Conservation (phyloP, 2,113 vertebrate genomes). For the Neoarius graeffei region DNA sequence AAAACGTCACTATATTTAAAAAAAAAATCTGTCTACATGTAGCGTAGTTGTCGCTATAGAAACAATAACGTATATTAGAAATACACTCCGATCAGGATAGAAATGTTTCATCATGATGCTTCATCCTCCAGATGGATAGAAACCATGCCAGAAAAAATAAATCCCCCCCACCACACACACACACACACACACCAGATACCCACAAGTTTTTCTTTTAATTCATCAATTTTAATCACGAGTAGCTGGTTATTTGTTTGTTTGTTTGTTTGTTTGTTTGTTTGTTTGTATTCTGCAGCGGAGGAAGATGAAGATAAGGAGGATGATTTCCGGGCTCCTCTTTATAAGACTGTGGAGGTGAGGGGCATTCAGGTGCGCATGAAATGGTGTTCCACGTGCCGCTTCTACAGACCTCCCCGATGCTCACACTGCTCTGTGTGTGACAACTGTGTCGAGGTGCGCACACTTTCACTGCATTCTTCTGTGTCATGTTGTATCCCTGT, state of each 20-base stretch:
- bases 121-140: not conserved
- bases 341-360: conserved; percentile 96
- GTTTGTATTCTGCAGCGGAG: conserved; percentile 75
- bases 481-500: not conserved
- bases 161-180: not conserved
- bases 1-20: no score
- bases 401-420: conserved; percentile 94
- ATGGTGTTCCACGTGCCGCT: conserved; percentile 96
- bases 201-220: not conserved
- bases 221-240: not conserved
- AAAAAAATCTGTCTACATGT: no score
- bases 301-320: conserved; percentile 99
- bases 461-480: not conserved
- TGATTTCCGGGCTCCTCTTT: conserved; percentile 94
- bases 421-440: conserved; percentile 98
- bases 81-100: not conserved
- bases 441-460: conserved; percentile 94
- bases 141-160: not conserved
- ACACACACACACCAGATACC: no score
- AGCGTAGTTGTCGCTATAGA: not conserved
- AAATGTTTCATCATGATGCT: not conserved
- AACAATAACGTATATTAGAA: not conserved
- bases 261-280: conserved; percentile 23
- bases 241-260: not conserved
- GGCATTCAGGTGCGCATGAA: conserved; percentile 99